Evolutionary conservation across 2,797 vertebrate species (phyloP).

Genomic region (Spinibarbus caldwelli): DNA sequence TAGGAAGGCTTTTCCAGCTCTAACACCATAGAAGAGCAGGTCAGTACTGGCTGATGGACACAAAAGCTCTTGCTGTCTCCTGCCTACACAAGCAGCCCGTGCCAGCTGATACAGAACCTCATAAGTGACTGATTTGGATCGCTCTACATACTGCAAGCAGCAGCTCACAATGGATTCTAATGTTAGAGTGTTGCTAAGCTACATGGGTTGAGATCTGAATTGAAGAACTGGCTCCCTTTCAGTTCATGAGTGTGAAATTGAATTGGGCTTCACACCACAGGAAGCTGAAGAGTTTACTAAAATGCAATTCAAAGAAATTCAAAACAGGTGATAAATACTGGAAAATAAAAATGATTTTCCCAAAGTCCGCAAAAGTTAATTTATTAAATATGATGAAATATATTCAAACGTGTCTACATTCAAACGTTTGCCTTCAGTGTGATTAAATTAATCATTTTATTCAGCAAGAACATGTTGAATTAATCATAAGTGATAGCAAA

Average conservation of each 20-base stretch:
- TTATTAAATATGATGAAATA: background rate
- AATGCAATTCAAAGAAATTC: background rate
- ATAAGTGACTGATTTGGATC: background rate
- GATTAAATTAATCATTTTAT: background rate
- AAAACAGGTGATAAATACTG: background rate
- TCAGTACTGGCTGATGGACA: background rate
- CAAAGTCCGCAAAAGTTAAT: background rate
- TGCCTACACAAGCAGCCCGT: background rate
- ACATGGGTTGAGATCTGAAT: background rate
- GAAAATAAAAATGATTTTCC: background rate
- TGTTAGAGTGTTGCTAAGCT: constrained; percentile 10
- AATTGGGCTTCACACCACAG: background rate
- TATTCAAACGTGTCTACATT: background rate
- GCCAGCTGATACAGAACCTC: constrained; percentile 3
- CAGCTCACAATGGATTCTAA: background rate
- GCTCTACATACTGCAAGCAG: background rate
- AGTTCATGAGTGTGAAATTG: background rate
- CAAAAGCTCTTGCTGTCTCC: constrained; percentile 1
- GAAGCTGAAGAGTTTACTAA: background rate
- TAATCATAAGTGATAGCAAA: background rate
- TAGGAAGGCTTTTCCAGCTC: constrained; percentile 16
- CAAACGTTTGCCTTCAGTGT: background rate
- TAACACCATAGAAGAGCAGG: constrained; percentile 23
- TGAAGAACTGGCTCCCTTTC: background rate
- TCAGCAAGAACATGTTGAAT: background rate